These are phyloP conservation scores for Virgularia gustaviana DNA, from an alignment of 92 coral and sea anemone species.

Conservation along the genomic window DNA sequence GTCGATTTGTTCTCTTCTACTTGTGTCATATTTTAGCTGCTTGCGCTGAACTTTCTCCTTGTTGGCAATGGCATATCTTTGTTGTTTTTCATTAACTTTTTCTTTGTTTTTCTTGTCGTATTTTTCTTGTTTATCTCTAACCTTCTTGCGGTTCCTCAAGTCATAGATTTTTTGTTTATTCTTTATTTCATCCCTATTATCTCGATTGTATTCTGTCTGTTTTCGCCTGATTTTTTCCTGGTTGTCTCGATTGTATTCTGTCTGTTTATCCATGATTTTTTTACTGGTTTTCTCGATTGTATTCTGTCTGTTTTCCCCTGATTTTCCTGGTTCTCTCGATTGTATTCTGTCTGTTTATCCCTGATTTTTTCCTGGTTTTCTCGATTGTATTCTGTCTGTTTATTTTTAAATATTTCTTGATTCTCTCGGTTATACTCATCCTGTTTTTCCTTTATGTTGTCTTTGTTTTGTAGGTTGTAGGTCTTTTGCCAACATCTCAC, in stretches of 20 bases:
- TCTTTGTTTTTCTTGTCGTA: neutral
- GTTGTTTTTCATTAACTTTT: constrained; percentile 6
- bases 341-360: neutral
- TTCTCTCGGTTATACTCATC: neutral
- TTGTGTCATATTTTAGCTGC: neutral
- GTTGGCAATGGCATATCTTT: neutral
- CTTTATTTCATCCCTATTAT: neutral
- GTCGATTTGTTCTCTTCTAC: neutral
- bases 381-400: neutral
- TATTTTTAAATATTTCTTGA: neutral
- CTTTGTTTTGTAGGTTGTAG: neutral
- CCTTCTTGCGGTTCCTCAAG: neutral
- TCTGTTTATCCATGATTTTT: neutral
- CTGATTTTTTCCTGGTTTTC: neutral
- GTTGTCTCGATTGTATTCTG: neutral
- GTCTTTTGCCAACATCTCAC: neutral
- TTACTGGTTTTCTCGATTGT: neutral
- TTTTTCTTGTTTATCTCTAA: neutral
- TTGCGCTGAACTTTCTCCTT: neutral
- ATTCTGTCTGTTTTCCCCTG: neutral
- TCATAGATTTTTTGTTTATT: neutral
- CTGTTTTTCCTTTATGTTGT: neutral
- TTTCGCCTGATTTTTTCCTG: neutral
- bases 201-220: neutral
- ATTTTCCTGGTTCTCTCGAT: neutral